Percentiles rank a stretch among this genome's conserved stretches.
Evolutionary conservation across 2,797 vertebrate genomes (phyloP).

Genomic region (Spondyliosoma cantharus): DNA sequence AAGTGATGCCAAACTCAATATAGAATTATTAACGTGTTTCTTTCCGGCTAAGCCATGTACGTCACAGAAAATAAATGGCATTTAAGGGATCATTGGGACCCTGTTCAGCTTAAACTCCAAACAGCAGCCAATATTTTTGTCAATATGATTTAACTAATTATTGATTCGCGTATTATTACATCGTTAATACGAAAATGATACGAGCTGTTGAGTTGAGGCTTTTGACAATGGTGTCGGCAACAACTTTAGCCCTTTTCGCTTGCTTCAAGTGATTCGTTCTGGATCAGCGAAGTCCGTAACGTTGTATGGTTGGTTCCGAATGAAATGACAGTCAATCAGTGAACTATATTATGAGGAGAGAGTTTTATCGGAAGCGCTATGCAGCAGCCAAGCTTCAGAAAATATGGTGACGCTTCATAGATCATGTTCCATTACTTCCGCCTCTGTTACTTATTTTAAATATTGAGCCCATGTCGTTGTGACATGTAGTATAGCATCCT

Average conservation of each 20-base stretch:
- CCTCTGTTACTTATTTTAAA: slow-evolving; percentile 5
- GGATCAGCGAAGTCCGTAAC: too few species aligned
- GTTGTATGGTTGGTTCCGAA: neutral
- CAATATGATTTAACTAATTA: neutral
- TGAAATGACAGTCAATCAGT: neutral
- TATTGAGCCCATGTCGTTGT: neutral
- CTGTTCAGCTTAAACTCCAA: rapidly evolving
- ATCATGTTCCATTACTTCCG: slow-evolving; percentile 57
- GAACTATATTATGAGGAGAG: rapidly evolving
- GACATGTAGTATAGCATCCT: neutral
- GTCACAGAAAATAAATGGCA: neutral
- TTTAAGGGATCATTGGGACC: neutral
- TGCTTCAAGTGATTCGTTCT: neutral
- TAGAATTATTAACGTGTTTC: neutral
- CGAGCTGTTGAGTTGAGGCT: neutral
- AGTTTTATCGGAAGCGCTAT: too few species aligned
- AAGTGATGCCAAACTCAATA: slow-evolving; percentile 23
- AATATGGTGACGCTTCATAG: neutral
- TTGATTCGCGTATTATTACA: neutral
- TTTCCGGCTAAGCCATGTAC: neutral
- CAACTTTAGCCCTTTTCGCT: neutral
- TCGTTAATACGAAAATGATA: neutral
- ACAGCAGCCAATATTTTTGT: neutral
- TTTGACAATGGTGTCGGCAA: neutral
- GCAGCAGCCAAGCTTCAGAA: too few species aligned